Base-by-base conservation (phyloP, 1,140 invertebrate species). In the Copidosoma floridanum region DNA sequence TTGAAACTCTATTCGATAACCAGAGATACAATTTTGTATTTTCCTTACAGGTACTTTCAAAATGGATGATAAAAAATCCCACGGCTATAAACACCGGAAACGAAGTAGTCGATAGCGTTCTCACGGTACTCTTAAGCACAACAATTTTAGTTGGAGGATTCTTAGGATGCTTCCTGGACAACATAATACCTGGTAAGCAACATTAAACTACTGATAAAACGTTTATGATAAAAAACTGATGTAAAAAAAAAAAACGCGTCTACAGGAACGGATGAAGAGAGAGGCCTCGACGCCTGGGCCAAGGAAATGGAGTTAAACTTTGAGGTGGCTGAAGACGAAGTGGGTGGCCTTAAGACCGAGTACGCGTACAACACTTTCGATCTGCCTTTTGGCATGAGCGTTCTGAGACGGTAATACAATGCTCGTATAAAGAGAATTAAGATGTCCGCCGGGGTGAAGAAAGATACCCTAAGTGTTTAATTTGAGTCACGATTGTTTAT, bases 151-250 rank as follows among this genome's bases (percentile, higher is more conserved):
- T 95, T 2, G 92, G 90, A 1, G 92, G 92, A 2, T 65, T 89
- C 2, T 64, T 89, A 0, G 92, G 92, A 1, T 94, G 90, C 70
- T 61, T 94, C 18, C 73, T 95, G 53, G 93, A 95, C 73, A 93
- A 95, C 71, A 77, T 91, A 1, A 88, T 95, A 64, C 92, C 93
- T 69, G 93, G 92, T 93, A 82, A n/a, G n/a, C n/a, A n/a, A n/a
- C n/a, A n/a, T n/a, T n/a, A n/a, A n/a, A n/a, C n/a, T n/a, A n/a
- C n/a, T n/a, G n/a, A n/a, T n/a, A n/a, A n/a, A n/a, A n/a, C n/a
- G n/a, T n/a, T n/a, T n/a, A n/a, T n/a, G n/a, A n/a, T n/a, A n/a
- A n/a, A n/a, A n/a, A n/a, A n/a, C n/a, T n/a, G n/a, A n/a, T 32
- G 29, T 8, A 32, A 32, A 32, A 12, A 8, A 32, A 32, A 32